Conservation (phyloP, 2,797 vertebrate species). For the Epinephelus coioides region DNA sequence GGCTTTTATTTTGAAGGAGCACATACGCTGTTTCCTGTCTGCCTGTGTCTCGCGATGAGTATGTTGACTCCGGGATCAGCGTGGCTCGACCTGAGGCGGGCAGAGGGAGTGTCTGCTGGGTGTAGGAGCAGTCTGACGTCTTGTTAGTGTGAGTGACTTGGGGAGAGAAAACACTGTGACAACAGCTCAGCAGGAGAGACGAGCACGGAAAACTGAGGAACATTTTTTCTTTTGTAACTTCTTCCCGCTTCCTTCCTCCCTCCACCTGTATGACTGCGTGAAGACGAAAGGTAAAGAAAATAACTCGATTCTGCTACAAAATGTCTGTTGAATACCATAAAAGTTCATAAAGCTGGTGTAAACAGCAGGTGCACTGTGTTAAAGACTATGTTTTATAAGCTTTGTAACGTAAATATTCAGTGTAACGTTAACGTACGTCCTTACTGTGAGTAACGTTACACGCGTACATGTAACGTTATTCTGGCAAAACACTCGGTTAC, state of each 20-base stretch:
- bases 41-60: rapidly evolving
- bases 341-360: not conserved
- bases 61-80: slow-evolving; percentile 11
- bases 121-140: slow-evolving; percentile 57
- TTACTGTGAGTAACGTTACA: not conserved
- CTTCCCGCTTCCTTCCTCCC: slow-evolving; percentile 37
- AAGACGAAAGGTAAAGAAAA: slow-evolving; percentile 69
- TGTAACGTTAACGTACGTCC: not conserved
- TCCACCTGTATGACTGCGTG: slow-evolving; percentile 63
- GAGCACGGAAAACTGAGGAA: slow-evolving; percentile 35
- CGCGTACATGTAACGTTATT: not conserved
- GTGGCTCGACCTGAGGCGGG: slow-evolving; percentile 18
- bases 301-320: not conserved
- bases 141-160: slow-evolving; percentile 55
- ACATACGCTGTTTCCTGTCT: not conserved
- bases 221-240: slow-evolving; percentile 38
- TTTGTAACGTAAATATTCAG: not conserved
- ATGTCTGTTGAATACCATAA: not conserved
- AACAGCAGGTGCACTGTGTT: slow-evolving; percentile 55
- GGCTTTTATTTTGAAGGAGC: slow-evolving; percentile 51
- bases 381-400: not conserved
- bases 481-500: not conserved
- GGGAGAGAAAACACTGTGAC: slow-evolving; percentile 16
- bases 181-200: slow-evolving; percentile 55
- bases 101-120: slow-evolving; percentile 70